Evolutionary conservation across 2,888 invertebrate species (phyloP), one percentile per base, ranked within the genome.

Genomic region (Eupithecia inturbata): DNA sequence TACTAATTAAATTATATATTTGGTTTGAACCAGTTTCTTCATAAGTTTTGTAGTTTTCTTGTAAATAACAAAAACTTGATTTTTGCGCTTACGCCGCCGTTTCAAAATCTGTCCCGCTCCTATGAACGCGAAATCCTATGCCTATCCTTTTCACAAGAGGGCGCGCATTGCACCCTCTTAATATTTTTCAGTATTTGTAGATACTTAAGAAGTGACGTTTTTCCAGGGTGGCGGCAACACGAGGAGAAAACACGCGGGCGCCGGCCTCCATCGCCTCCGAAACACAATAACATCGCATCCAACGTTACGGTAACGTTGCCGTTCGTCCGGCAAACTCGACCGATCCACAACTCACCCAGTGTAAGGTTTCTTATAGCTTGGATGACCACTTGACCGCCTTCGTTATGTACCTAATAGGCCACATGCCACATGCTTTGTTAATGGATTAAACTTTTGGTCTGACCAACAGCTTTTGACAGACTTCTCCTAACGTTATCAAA

Each of bases 151-250:
- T n/a, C n/a, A n/a, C n/a, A n/a, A n/a, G n/a, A n/a, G n/a, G n/a
- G n/a, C n/a, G n/a, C n/a, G n/a, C n/a, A n/a, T n/a, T n/a, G n/a
- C n/a, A n/a, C n/a, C n/a, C n/a, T n/a, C n/a, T n/a, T n/a, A n/a
- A n/a, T n/a, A n/a, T n/a, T n/a, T n/a, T 19, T 19, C 5, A 45
- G 6, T 19, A 4, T 45, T 45, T 45, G 19, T 45, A 19, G 41
- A 45, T 45, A 45, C 5, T 19, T 41, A 41, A 41, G 39, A 45
- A 19, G 5, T 45, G 19, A 45, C 16, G 7, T 19, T 19, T 70
- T 26, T 45, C 41, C 89, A 93, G 93, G 89, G 85, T 88, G 91
- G 88, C 90, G 88, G 88, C 88, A 80, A 77, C 81, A 82, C 83
- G 87, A 81, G 82, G 85, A 80, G 85, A 82, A 80, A 9, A 75